These are phyloP conservation scores for Myotis daubentonii DNA, from an alignment of 2,797 vertebrate species.

Conservation along the genomic window DNA sequence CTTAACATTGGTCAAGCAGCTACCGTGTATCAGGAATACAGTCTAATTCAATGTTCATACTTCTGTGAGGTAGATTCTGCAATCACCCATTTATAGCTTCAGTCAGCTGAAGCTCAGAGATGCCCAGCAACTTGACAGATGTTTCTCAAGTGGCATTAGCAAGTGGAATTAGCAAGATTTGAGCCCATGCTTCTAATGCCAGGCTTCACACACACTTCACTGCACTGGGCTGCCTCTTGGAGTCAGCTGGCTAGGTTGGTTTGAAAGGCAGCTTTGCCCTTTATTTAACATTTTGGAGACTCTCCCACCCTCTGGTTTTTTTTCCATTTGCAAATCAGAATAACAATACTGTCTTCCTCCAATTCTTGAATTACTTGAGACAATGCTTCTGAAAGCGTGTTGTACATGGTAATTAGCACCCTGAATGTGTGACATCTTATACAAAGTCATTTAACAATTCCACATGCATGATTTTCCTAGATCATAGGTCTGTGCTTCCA, in stretches of 20 bases:
- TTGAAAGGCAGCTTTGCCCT: neutral
- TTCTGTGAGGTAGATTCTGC: neutral
- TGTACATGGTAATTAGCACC: neutral
- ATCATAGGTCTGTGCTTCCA: neutral
- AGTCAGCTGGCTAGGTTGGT: neutral
- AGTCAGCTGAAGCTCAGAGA: neutral
- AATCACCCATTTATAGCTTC: neutral
- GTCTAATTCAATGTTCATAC: neutral
- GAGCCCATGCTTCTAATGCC: neutral
- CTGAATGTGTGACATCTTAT: neutral
- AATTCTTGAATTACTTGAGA: constrained; percentile 27
- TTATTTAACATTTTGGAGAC: neutral
- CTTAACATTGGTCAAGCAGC: neutral
- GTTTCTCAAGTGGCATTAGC: neutral
- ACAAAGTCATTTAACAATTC: neutral
- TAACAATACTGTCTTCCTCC: neutral
- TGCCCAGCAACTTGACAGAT: neutral
- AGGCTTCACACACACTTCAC: neutral
- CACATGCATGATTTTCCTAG: neutral
- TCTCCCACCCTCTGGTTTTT: neutral
- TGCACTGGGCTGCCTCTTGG: neutral
- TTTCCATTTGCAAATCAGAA: neutral
- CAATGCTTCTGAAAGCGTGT: neutral
- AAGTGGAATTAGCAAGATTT: neutral
- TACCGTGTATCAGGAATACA: neutral